Evolutionary conservation across 2,113 vertebrate genomes (phyloP).

Genomic region (Macaca nemestrina): DNA sequence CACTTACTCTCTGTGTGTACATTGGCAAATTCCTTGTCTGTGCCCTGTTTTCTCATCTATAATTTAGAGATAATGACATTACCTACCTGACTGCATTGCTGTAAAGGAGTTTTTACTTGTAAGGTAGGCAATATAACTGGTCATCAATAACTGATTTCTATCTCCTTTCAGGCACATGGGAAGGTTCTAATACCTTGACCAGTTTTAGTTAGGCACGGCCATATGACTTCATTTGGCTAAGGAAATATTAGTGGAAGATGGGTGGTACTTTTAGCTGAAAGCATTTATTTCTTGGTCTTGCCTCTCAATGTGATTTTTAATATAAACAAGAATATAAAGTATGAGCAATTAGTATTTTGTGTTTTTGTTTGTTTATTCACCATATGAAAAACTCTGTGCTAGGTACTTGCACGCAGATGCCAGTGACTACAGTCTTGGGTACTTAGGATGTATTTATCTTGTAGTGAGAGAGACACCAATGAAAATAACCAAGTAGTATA

Average conservation of each 20-base stretch:
- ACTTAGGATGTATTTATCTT: not conserved
- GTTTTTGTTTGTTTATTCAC: not conserved
- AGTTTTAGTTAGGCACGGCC: not conserved
- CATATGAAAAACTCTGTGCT: not conserved
- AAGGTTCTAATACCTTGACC: no score
- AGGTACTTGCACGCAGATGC: not conserved
- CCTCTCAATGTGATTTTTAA: not conserved
- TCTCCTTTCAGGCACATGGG: no score
- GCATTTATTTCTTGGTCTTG: not conserved
- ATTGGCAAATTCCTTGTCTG: not conserved
- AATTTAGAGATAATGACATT: not conserved
- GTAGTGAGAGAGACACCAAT: not conserved
- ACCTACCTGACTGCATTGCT: no score
- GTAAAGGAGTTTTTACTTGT: no score
- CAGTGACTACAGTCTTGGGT: no score
- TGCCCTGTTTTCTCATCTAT: not conserved
- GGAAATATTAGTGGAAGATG: not conserved
- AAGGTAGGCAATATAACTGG: not conserved
- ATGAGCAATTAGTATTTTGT: not conserved
- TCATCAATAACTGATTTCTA: not conserved
- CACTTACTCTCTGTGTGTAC: rapidly evolving
- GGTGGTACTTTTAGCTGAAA: not conserved
- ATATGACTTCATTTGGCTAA: not conserved
- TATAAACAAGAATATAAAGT: not conserved
- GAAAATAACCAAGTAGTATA: not conserved